These are phyloP conservation scores for Athetis lepigone DNA, from an alignment of 2,888 invertebrate genomes.

Conservation along the genomic window DNA sequence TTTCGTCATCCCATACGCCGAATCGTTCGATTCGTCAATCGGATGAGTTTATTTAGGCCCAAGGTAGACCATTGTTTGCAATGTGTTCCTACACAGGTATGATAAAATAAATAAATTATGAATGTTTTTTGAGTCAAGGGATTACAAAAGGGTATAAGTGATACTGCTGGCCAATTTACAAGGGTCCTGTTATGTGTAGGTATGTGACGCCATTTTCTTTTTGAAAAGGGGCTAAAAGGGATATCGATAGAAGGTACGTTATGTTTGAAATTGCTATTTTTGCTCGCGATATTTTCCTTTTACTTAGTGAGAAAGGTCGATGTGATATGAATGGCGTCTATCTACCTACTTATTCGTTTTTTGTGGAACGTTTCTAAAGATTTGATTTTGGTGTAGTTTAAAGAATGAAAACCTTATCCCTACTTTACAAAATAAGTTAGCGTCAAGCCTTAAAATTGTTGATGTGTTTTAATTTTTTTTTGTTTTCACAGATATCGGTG, in stretches of 20 bases:
- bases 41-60: conserved; percentile 72
- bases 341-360: conserved; percentile 1
- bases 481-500: too few relatives aligned
- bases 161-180: conserved; percentile 49
- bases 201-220: conserved; percentile 52
- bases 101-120: conserved; percentile 56
- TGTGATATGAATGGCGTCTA: conserved; percentile 12
- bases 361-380: conserved; percentile 12
- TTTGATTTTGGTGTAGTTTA: conserved; percentile 5
- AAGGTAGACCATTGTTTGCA: conserved; percentile 56
- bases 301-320: conserved; percentile 42
- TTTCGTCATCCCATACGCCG: too few relatives aligned
- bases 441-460: too few relatives aligned
- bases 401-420: neutral
- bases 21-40: conserved; percentile 63
- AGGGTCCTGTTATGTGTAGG: conserved; percentile 42
- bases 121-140: conserved; percentile 45
- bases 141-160: conserved; percentile 48
- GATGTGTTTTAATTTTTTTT: too few relatives aligned
- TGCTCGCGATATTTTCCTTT: conserved; percentile 43
- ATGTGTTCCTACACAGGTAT: conserved; percentile 28
- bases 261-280: conserved; percentile 50
- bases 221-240: conserved; percentile 35
- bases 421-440: too few relatives aligned
- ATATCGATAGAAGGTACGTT: conserved; percentile 34